Evolutionary conservation across 1,140 invertebrate species (phyloP).

Genomic region (Drosophila ambigua): DNA sequence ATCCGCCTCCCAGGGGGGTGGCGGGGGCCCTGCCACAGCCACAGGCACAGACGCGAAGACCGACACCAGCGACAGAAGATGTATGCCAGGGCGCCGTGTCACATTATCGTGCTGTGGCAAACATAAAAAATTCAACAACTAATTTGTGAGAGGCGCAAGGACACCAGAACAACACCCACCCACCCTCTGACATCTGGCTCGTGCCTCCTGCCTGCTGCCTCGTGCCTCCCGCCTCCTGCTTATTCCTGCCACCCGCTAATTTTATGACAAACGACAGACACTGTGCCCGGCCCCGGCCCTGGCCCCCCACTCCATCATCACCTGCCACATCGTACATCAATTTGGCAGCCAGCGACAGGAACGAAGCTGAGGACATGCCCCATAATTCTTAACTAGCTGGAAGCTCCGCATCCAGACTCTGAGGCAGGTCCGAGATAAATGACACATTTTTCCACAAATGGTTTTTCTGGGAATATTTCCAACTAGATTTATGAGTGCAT

Average conservation of each 20-base stretch:
- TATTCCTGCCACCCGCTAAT: conserved; percentile 35
- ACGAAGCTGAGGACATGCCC: conserved; percentile 36
- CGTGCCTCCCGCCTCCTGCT: too few relatives aligned
- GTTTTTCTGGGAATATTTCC: neutral
- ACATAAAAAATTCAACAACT: conserved; percentile 72
- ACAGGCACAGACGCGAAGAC: neutral
- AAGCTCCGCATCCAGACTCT: conserved; percentile 15
- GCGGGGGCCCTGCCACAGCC: neutral
- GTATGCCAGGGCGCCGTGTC: conserved; percentile 31
- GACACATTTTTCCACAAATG: conserved; percentile 34
- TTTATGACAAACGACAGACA: conserved; percentile 64
- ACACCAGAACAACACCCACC: conserved; percentile 20
- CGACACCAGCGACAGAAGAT: conserved; percentile 37
- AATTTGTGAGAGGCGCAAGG: conserved; percentile 60
- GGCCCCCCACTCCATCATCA: conserved; percentile 38
- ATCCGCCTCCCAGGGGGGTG: neutral
- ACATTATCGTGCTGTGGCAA: conserved; percentile 43
- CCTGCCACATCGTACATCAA: conserved; percentile 35
- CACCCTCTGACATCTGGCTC: neutral
- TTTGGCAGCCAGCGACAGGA: conserved; percentile 44
- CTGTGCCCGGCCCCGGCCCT: conserved; percentile 9
- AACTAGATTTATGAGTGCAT: too few relatives aligned
- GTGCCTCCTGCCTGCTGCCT: too few relatives aligned
- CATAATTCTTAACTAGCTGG: conserved; percentile 67
- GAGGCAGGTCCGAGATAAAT: conserved; percentile 45